A percentile compares a stretch with the other conserved stretches of the same genome.
These are phyloP conservation scores for Lepidocolaptes lacrymiger DNA, from an alignment of 2,797 vertebrate genomes.

Conservation along the genomic window DNA sequence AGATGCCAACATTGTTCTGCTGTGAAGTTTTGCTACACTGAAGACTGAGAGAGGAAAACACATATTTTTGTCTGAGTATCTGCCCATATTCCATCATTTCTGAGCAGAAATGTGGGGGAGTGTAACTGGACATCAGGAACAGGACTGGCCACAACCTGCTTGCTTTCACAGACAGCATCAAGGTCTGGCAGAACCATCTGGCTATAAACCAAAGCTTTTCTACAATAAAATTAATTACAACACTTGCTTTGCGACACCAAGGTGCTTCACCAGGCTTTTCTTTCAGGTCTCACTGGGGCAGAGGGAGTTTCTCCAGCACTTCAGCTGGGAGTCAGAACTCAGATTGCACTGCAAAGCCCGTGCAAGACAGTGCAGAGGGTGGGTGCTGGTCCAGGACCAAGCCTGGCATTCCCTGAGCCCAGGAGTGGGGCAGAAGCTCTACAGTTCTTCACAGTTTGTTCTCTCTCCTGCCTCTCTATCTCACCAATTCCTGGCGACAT, in stretches of 20 bases:
- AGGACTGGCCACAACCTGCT: neutral
- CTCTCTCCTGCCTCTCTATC: neutral
- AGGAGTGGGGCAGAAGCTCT: neutral
- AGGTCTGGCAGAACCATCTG: neutral
- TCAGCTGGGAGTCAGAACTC: neutral
- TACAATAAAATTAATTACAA: neutral
- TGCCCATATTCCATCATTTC: neutral
- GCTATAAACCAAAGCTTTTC: neutral
- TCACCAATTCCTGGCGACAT: neutral
- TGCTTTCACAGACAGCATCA: neutral
- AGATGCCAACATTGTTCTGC: neutral
- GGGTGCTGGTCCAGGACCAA: neutral
- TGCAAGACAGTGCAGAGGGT: accelerated
- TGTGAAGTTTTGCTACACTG: neutral
- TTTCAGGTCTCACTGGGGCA: neutral
- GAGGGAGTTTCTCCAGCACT: neutral
- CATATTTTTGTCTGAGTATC: neutral
- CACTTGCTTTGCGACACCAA: neutral
- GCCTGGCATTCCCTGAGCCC: neutral
- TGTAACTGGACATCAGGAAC: neutral
- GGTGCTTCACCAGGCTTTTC: neutral
- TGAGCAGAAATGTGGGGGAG: neutral
- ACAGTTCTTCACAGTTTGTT: neutral
- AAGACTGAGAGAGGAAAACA: neutral
- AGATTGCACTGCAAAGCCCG: neutral